A percentile compares a stretch with the other conserved stretches of the same genome.
phyloP scores from a whole-genome alignment of 2,888 invertebrate species.

The Erynnis tages region DNA sequence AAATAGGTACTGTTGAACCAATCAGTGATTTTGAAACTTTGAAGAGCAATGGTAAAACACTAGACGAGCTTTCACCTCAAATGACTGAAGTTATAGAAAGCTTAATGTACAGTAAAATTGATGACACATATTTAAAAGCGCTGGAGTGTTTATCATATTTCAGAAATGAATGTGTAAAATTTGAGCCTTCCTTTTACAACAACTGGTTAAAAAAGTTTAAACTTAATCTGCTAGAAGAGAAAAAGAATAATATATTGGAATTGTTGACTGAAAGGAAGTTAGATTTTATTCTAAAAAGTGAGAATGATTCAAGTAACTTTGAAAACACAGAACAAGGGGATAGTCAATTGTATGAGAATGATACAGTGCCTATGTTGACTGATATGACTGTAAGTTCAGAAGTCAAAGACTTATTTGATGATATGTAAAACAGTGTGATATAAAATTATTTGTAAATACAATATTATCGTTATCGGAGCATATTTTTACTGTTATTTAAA shows the following conservation, averaged over 20 bases:
- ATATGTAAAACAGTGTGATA: too few relatives aligned
- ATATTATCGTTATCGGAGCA: too few relatives aligned
- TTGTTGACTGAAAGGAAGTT: conserved; percentile 54
- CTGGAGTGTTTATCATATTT: conserved; percentile 58
- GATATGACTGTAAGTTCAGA: conserved; percentile 60
- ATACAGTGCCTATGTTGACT: conserved; percentile 61
- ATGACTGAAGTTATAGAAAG: conserved; percentile 66
- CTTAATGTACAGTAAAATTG: conserved; percentile 59
- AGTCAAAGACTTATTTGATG: conserved; percentile 70
- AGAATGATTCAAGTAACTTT: conserved; percentile 58
- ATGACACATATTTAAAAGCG: conserved; percentile 61
- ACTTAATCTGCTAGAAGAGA: conserved; percentile 47
- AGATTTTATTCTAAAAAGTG: conserved; percentile 59
- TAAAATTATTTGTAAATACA: too few relatives aligned
- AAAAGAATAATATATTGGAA: conserved; percentile 50
- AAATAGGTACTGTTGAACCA: conserved; percentile 83
- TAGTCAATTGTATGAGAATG: conserved; percentile 68
- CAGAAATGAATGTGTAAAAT: conserved; percentile 58
- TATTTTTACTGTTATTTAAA: too few relatives aligned
- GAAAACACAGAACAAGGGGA: conserved; percentile 54
- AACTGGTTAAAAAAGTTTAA: conserved; percentile 65
- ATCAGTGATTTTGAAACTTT: conserved; percentile 81
- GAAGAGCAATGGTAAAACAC: conserved; percentile 54
- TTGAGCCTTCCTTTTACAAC: conserved; percentile 61
- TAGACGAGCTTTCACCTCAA: conserved; percentile 50